Percentiles rank a stretch among this genome's conserved stretches.
Evolutionary conservation across 1,140 invertebrate genomes (phyloP).

Genomic region (Phthorimaea operculella): DNA sequence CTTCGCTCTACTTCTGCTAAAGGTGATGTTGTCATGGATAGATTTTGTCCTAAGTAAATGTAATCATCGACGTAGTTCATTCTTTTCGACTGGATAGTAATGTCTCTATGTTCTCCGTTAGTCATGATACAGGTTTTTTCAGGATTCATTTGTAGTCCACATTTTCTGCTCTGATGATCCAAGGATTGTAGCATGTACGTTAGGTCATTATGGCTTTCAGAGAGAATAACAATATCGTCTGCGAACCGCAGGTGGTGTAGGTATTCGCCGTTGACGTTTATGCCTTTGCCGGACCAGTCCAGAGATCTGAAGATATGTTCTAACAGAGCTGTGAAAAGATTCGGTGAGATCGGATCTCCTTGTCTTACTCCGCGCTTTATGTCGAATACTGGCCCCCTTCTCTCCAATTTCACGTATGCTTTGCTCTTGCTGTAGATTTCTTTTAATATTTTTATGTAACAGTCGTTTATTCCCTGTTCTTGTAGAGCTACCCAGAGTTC

Average conservation of each 20-base stretch:
- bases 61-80: background rate
- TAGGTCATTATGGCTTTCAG: background rate
- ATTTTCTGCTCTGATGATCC: conserved; percentile 3
- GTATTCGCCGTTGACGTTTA: conserved; percentile 4
- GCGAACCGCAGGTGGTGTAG: too few species aligned
- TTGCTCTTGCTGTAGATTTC: background rate
- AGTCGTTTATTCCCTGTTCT: background rate
- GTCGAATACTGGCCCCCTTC: too few species aligned
- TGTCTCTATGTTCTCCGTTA: background rate
- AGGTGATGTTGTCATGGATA: background rate
- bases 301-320: background rate
- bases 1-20: background rate
- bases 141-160: conserved; percentile 6
- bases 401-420: too few species aligned
- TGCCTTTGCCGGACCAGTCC: background rate
- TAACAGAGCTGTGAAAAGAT: background rate
- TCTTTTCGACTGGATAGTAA: background rate
- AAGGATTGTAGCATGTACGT: conserved; percentile 4
- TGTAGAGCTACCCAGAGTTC: background rate
- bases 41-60: conserved; percentile 3
- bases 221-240: conserved; percentile 3
- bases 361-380: background rate
- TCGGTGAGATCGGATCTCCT: conserved; percentile 3
- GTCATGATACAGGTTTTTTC: conserved; percentile 6
- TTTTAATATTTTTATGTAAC: background rate